These are phyloP conservation scores for Gandaritis pyraliata DNA, from an alignment of 2,888 invertebrate genomes.

Conservation along the genomic window DNA sequence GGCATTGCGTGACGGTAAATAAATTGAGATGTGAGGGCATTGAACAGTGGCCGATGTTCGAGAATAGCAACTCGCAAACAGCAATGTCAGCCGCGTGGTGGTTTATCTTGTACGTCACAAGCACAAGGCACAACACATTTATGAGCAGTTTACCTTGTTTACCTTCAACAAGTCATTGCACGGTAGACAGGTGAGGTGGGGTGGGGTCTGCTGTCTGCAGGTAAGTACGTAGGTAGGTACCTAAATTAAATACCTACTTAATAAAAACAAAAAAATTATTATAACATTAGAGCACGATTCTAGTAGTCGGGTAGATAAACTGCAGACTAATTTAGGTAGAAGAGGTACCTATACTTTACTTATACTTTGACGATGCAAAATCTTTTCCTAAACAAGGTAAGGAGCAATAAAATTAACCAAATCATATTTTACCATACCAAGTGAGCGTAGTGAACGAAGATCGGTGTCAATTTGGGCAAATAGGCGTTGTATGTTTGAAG, in stretches of 20 bases:
- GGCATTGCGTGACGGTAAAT: conserved; percentile 5
- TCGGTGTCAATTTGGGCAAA: too few species aligned
- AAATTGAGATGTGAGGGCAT: conserved; percentile 34
- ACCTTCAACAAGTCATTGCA: conserved; percentile 28
- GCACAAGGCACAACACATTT: conserved; percentile 20
- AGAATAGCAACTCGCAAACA: conserved; percentile 19
- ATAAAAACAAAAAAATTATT: too few species aligned
- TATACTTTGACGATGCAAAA: neutral
- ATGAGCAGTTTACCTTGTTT: conserved; percentile 27
- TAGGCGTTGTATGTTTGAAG: too few species aligned
- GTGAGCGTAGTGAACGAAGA: too few species aligned
- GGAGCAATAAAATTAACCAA: neutral
- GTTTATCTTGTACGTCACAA: conserved; percentile 24
- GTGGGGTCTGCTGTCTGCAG: conserved; percentile 8
- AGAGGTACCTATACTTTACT: too few species aligned
- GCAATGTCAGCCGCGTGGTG: conserved; percentile 16
- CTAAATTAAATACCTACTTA: neutral
- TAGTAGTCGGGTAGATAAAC: too few species aligned
- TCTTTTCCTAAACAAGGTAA: neutral
- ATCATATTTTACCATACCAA: too few species aligned
- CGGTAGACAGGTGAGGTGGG: conserved; percentile 11
- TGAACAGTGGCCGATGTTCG: conserved; percentile 28
- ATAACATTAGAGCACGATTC: too few species aligned
- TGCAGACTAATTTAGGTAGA: too few species aligned
- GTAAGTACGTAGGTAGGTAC: neutral